A percentile compares a stretch with the other conserved stretches of the same genome.
These are phyloP conservation scores for Periophthalmus magnuspinnatus DNA, from an alignment of 2,797 vertebrate genomes.

Conservation along the genomic window DNA sequence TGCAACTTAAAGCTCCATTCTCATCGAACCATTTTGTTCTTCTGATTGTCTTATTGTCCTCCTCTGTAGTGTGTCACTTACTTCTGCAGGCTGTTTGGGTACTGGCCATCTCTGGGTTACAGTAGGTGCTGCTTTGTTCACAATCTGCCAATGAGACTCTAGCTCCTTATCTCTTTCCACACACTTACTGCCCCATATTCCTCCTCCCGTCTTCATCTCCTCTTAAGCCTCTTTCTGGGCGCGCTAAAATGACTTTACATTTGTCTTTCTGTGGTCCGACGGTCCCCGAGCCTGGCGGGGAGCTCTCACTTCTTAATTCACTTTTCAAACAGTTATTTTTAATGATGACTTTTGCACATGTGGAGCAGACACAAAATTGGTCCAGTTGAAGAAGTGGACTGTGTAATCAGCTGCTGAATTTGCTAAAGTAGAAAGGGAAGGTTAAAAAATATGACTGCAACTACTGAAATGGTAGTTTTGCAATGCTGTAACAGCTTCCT, in stretches of 20 bases:
- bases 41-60: background rate
- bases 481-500: background rate
- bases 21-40: conserved; percentile 1
- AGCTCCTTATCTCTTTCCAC: conserved; percentile 27
- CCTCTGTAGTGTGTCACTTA: background rate
- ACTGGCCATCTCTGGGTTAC: background rate
- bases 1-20: background rate
- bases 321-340: background rate
- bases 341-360: conserved; percentile 13
- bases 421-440: background rate
- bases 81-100: conserved; percentile 7
- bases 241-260: conserved; percentile 17
- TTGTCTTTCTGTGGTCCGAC: background rate
- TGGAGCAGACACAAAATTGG: background rate
- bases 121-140: conserved; percentile 7
- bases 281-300: background rate
- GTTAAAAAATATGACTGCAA: background rate
- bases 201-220: conserved; percentile 17
- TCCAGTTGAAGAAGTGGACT: conserved; percentile 1
- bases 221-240: conserved; percentile 27
- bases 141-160: conserved; percentile 6
- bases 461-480: background rate
- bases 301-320: conserved; percentile 14
- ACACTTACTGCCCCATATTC: conserved; percentile 23
- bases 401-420: conserved; percentile 3